Percentiles rank a stretch among this genome's conserved stretches.
These are phyloP conservation scores for Reticulitermes speratus DNA, from an alignment of 1,140 invertebrate genomes.

Conservation along the genomic window DNA sequence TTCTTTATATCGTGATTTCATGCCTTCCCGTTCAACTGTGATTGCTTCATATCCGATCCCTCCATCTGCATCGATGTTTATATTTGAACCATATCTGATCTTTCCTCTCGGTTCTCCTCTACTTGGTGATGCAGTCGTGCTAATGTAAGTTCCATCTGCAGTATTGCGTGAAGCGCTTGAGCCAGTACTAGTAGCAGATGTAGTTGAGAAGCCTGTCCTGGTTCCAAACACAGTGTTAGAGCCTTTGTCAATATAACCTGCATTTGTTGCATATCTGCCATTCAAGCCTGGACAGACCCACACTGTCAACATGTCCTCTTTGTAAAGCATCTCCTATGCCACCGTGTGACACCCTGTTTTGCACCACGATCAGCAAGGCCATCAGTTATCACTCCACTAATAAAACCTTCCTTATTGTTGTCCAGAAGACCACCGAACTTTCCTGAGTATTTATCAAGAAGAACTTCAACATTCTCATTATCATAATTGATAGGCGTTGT, in stretches of 20 bases:
- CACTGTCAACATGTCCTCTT: too few relatives aligned
- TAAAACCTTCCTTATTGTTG: conserved; percentile 31
- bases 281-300: background rate
- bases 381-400: conserved; percentile 21
- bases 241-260: background rate
- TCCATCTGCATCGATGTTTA: conserved; percentile 20
- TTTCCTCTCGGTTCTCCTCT: background rate
- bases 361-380: background rate
- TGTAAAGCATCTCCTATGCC: background rate
- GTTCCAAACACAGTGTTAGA: background rate
- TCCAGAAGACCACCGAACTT: conserved; percentile 38
- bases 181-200: background rate
- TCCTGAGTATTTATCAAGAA: conserved; percentile 38
- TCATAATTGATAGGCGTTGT: background rate
- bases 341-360: background rate
- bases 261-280: background rate
- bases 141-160: background rate
- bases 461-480: conserved; percentile 35
- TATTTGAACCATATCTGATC: background rate
- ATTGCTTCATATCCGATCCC: conserved; percentile 20
- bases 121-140: background rate
- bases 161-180: background rate
- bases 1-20: background rate
- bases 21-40: background rate
- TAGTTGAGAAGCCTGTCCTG: background rate